These are phyloP conservation scores for Argyrosomus regius DNA, from an alignment of 2,797 vertebrate genomes.

Conservation along the genomic window DNA sequence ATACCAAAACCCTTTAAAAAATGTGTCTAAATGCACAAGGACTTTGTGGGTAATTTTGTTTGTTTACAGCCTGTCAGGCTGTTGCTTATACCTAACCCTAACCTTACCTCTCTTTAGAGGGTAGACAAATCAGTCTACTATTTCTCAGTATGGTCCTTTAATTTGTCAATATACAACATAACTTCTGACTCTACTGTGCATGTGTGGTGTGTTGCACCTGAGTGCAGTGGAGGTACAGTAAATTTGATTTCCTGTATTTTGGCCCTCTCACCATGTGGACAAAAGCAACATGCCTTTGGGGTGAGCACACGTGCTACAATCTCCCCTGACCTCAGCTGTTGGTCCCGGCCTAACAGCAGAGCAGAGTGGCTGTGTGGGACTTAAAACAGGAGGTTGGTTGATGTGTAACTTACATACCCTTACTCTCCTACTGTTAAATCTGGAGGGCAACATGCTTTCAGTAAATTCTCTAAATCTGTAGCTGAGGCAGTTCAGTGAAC, in stretches of 20 bases:
- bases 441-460: slow-evolving; percentile 64
- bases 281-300: slow-evolving; percentile 78
- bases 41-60: too few species aligned
- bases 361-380: slow-evolving; percentile 38
- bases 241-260: slow-evolving; percentile 59
- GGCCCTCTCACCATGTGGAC: slow-evolving; percentile 51
- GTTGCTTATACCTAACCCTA: too few species aligned
- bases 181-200: background rate
- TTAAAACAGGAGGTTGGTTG: slow-evolving; percentile 52
- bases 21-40: too few species aligned
- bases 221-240: slow-evolving; percentile 31
- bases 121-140: background rate
- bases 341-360: slow-evolving; percentile 49
- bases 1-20: too few species aligned
- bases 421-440: slow-evolving; percentile 49
- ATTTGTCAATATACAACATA: background rate
- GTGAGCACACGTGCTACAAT: slow-evolving; percentile 77
- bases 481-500: slow-evolving; percentile 25
- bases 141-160: background rate
- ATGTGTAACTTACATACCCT: slow-evolving; percentile 49
- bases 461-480: slow-evolving; percentile 65
- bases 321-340: slow-evolving; percentile 80
- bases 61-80: too few species aligned
- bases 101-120: background rate
- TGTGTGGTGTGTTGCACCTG: slow-evolving; percentile 24